Evolutionary conservation across 1,140 invertebrate species (phyloP), one percentile per base, ranked within the genome.

Genomic region (Ceratosolen fusciceps): DNA sequence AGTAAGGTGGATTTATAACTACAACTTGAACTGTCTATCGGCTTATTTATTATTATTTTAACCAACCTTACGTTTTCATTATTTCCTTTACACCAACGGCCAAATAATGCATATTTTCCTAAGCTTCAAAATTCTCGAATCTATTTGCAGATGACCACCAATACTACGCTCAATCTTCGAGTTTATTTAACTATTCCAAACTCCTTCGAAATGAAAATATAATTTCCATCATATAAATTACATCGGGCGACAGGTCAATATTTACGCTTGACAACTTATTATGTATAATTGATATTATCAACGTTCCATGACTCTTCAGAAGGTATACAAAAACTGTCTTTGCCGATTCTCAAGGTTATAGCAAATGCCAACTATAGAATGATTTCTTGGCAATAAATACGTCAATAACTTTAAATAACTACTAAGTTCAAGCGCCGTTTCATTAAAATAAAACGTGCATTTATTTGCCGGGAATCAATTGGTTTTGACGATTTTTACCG

Each of bases 341-440:
- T 65, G 31, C n/a, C 37, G 60, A 65, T 65, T 37, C 19, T 65
- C 60, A 65, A 65, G 60, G 60, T 65, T 62, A 8, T 34, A 34
- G 24, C 34, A 31, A 65, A 34, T 37, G 0, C n/a, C n/a, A 9
- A 9, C 16, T 65, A 65, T 37, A 37, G 60, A 14, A 65, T 37
- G 37, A 14, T 3, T 31, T 37, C n/a, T 19, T 2, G 31, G 31
- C 10, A 65, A 37, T 65, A 37, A 65, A 37, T 24, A 65, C n/a
- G 37, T 65, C 31, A 8, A 65, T 65, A 65, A 21, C 21, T 4
- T 65, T 37, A 37, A 65, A 37, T 65, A 37, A 34, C 24, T n/a
- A n/a, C n/a, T 34, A 19, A 65, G 1, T 65, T 2, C 4, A 19
- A 37, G 19, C 10, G 4, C 0, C 2, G 10, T 62, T 34, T 62